These are phyloP conservation scores for Melinaea marsaeus DNA, from an alignment of 2,888 invertebrate species.

Conservation along the genomic window DNA sequence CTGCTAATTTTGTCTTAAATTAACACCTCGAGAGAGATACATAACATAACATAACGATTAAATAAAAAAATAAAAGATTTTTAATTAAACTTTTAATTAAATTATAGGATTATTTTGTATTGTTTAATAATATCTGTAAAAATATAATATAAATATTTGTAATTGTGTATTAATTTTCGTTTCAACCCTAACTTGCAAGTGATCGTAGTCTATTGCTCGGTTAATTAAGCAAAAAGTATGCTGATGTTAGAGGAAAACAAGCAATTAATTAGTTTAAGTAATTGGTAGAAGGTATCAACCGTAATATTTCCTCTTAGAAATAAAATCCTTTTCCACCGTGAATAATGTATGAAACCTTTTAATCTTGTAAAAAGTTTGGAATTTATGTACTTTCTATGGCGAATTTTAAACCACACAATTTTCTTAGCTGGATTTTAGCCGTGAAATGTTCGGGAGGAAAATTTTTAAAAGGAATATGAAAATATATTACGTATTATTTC, in stretches of 20 bases:
- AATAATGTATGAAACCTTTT: constrained; percentile 54
- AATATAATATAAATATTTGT: too few relatives aligned
- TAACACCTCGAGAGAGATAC: not conserved
- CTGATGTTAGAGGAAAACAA: constrained; percentile 66
- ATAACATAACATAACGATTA: constrained; percentile 12
- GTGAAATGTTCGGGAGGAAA: constrained; percentile 8
- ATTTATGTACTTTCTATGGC: constrained; percentile 24
- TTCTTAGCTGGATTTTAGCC: constrained; percentile 16
- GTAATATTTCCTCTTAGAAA: constrained; percentile 56
- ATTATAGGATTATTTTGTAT: too few relatives aligned
- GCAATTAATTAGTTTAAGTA: constrained; percentile 74
- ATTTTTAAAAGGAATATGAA: constrained; percentile 3
- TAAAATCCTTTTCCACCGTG: constrained; percentile 57
- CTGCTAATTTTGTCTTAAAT: constrained; percentile 32
- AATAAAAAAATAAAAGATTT: not conserved
- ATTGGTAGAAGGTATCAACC: constrained; percentile 55
- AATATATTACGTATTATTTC: not conserved
- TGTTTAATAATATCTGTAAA: too few relatives aligned
- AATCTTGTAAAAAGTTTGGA: constrained; percentile 30
- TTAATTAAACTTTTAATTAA: too few relatives aligned
- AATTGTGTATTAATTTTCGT: too few relatives aligned
- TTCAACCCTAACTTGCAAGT: constrained; percentile 46
- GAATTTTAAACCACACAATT: constrained; percentile 21
- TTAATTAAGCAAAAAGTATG: constrained; percentile 72
- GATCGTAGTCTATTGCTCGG: constrained; percentile 55